Evolutionary conservation across 2,797 vertebrate species (phyloP).

Genomic region (Lates japonicus): DNA sequence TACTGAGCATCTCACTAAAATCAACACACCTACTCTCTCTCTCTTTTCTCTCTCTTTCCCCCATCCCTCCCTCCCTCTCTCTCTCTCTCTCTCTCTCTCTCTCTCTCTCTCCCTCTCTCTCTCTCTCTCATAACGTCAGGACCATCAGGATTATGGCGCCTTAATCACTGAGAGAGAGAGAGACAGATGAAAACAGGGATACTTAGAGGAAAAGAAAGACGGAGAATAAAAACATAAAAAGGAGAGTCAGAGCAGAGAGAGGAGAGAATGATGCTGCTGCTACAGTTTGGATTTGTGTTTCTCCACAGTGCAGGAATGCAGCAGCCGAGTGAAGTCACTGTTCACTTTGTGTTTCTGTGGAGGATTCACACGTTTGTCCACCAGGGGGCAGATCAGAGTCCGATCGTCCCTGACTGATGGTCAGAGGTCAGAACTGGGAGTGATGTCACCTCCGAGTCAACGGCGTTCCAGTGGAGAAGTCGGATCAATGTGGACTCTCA

Average conservation of each 20-base stretch:
- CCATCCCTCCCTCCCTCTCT: background rate
- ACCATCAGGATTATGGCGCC: conserved; percentile 56
- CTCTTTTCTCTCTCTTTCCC: background rate
- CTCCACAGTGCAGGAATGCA: background rate
- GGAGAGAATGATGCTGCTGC: background rate
- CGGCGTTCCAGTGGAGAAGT: no score
- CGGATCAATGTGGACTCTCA: no score
- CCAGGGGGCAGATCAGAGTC: background rate
- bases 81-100: conserved; percentile 6
- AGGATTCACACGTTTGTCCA: background rate
- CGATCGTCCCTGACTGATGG: no score
- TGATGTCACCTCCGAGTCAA: no score
- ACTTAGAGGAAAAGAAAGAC: no score
- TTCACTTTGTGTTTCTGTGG: background rate
- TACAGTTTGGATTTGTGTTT: background rate
- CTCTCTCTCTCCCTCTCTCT: background rate
- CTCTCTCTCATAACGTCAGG: conserved; percentile 19
- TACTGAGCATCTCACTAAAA: conserved; percentile 68
- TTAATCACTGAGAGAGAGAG: conserved; percentile 26
- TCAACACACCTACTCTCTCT: conserved; percentile 23
- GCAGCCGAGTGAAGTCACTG: no score
- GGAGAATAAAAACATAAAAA: no score
- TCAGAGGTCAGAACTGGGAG: no score
- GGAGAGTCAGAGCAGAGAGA: background rate
- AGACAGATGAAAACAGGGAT: background rate